A percentile compares a stretch with the other conserved stretches of the same genome.
Conservation (phyloP, 2,113 vertebrate species). For the Echinops telfairi region DNA sequence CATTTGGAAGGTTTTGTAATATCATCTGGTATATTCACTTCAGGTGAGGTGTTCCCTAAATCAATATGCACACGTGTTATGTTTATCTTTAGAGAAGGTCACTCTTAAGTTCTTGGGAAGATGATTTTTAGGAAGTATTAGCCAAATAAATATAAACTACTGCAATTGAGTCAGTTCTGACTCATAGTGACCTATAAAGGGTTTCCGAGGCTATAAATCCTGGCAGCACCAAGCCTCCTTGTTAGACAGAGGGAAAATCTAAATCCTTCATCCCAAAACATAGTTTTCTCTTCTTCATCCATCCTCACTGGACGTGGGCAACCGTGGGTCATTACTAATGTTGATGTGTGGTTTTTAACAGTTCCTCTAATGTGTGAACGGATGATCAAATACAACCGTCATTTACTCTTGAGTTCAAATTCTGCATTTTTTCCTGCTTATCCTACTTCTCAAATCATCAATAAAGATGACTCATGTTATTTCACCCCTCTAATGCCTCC, state of each 20-base stretch:
- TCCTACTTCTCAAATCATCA: constrained; percentile 1
- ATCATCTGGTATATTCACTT: neutral
- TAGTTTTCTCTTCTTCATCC: constrained; percentile 14
- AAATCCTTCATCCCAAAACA: constrained; percentile 4
- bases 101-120: constrained; percentile 30
- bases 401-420: neutral
- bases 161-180: too few relatives aligned
- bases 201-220: too few relatives aligned
- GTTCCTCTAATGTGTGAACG: neutral
- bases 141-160: too few relatives aligned
- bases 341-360: neutral
- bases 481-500: neutral
- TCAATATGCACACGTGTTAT: neutral
- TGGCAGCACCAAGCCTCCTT: neutral
- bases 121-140: neutral
- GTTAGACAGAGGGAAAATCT: neutral
- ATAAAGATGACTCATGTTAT: neutral
- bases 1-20: neutral
- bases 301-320: neutral
- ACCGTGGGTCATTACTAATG: neutral
- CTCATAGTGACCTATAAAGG: too few relatives aligned
- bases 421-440: neutral
- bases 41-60: neutral
- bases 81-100: constrained; percentile 16
- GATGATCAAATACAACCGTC: neutral